These are phyloP conservation scores for Euphydryas editha DNA, from an alignment of 2,888 invertebrate species.

Conservation along the genomic window DNA sequence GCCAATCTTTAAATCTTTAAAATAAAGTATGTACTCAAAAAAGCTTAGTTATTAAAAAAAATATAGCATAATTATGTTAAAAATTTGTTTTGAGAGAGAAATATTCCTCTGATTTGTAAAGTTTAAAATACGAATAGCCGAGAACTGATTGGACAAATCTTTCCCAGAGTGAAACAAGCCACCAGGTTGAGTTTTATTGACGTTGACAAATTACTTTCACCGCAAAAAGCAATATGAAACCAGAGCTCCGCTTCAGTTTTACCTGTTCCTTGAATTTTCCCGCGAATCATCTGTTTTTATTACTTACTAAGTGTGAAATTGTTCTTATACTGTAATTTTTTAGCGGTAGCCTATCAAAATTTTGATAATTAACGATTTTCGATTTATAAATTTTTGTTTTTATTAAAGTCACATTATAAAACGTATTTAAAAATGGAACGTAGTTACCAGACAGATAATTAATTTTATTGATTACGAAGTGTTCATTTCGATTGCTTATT, in stretches of 20 bases:
- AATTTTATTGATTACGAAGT: too few species aligned
- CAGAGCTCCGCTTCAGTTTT: conserved; percentile 28
- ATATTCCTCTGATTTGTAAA: conserved; percentile 5
- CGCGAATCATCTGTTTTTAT: conserved; percentile 38
- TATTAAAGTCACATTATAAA: too few species aligned
- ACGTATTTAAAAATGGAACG: too few species aligned
- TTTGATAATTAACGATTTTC: too few species aligned
- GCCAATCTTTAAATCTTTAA: neutral
- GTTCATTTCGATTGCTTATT: too few species aligned
- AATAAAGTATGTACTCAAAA: too few species aligned
- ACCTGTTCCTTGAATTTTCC: conserved; percentile 35
- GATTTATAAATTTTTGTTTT: too few species aligned
- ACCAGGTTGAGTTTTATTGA: conserved; percentile 37
- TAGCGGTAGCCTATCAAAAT: too few species aligned
- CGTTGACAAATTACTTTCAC: conserved; percentile 39
- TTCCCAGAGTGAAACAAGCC: conserved; percentile 27
- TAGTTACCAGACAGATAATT: too few species aligned
- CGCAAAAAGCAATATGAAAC: conserved; percentile 39
- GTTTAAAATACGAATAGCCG: conserved; percentile 25
- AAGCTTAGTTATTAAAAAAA: too few species aligned
- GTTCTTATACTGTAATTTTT: too few species aligned
- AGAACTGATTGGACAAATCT: conserved; percentile 36
- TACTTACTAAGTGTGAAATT: conserved; percentile 11
- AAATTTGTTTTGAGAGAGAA: neutral
- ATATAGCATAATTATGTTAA: conserved; percentile 2